phyloP scores from a whole-genome alignment of 2,113 vertebrate species.

The Phrynosoma platyrhinos region DNA sequence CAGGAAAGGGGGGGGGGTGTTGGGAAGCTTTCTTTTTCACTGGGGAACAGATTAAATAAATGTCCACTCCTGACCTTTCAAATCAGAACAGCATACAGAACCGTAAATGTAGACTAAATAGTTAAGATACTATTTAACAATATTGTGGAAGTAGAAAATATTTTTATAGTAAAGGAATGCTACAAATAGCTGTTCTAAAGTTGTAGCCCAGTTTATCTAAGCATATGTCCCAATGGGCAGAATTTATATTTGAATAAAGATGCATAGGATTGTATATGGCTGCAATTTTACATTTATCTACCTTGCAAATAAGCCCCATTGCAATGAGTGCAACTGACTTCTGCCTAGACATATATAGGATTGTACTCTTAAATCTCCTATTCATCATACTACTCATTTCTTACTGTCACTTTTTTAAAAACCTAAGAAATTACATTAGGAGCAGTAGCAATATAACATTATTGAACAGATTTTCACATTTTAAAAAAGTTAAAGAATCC shows the following conservation, averaged over 20 bases:
- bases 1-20: too few relatives aligned
- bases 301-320: background rate
- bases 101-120: background rate
- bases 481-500: conserved; percentile 25
- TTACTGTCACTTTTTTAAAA: background rate
- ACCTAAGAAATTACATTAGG: conserved; percentile 10
- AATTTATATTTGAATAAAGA: background rate
- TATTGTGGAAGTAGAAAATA: background rate
- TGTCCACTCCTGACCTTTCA: background rate
- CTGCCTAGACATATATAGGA: too few relatives aligned
- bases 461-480: conserved; percentile 17
- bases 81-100: background rate
- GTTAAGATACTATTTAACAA: background rate
- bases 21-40: background rate
- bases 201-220: background rate
- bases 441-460: conserved; percentile 6
- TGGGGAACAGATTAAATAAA: background rate
- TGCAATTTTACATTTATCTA: background rate
- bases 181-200: background rate
- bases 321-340: background rate
- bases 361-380: background rate
- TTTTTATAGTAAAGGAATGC: background rate
- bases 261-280: background rate
- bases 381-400: background rate
- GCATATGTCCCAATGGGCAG: background rate